Evolutionary conservation across 2,113 vertebrate genomes (phyloP), one percentile per base, ranked within the genome.

Genomic region (Rostratula benghalensis): DNA sequence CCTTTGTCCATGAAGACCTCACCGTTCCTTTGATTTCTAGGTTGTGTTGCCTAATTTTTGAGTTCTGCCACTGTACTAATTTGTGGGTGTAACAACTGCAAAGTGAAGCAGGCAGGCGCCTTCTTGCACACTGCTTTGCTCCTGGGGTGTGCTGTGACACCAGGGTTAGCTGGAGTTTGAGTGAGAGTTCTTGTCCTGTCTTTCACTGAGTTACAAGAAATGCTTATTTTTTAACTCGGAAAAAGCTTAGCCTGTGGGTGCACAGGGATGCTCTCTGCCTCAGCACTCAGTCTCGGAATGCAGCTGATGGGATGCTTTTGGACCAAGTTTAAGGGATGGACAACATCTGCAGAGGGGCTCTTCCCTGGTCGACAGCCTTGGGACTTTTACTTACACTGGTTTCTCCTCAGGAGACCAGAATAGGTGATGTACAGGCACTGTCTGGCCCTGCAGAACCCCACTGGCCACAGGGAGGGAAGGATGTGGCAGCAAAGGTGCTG

Each of bases 71-170:
- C n/a, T 68, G n/a, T 24, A 43, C 35, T 64, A 41, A 63, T 39
- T 43, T 0, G 0, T 2, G 7, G 78, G n/a, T 91, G 41, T 9
- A 39, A 8, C 50, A 37, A 41, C 24, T 45, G 57, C 59, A 24
- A 33, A 56, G 51, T 0, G 1, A 16, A 43, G 92, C 11, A 1
- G 68, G 33, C 48, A 30, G 57, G 17, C 22, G 2, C 25, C 9
- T 56, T 15, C 73, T 54, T 1, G 7, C 3, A 1, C 22, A 5
- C 22, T 0, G 2, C 76, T 86, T 50, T 65, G 77, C 64, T 81
- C 50, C 54, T 0, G 0, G 14, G 12, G 31, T 21, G 71, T 0
- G 0, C 37, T 33, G 56, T 6, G 7, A 3, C 0, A 3, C 25
- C 54, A 37, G 35, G 64, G 43, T 19, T n/a, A 16, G 64, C 69